phyloP scores from a whole-genome alignment of 2,113 vertebrate genomes.

The Tenebrosternarchus preto region DNA sequence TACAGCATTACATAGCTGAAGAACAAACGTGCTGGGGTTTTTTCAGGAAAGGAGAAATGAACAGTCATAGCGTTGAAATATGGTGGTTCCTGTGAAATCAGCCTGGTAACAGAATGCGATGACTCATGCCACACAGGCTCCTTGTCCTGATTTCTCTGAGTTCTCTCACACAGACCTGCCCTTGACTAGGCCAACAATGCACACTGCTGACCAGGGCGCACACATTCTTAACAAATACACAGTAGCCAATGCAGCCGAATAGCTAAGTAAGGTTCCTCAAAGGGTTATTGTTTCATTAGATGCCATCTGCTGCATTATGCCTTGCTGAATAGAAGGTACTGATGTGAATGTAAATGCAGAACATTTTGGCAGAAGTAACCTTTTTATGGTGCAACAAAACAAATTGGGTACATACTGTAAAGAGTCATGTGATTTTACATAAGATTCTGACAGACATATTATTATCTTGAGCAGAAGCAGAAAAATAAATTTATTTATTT shows the following conservation, averaged over 20 bases:
- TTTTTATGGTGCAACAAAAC: too few species aligned
- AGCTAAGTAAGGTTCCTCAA: neutral
- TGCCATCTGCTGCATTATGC: neutral
- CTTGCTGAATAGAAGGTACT: neutral
- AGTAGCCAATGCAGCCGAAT: neutral
- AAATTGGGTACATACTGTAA: too few species aligned
- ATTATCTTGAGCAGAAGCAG: too few species aligned
- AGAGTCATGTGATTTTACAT: too few species aligned
- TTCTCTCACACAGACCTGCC: neutral
- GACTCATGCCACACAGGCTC: slow-evolving; percentile 16
- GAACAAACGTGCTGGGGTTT: neutral
- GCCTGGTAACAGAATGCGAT: slow-evolving; percentile 29
- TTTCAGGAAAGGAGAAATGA: slow-evolving; percentile 57
- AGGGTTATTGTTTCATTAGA: slow-evolving; percentile 4
- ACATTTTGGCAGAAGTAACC: too few species aligned
- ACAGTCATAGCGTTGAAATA: slow-evolving; percentile 31
- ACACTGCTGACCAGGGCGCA: neutral
- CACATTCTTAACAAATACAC: neutral
- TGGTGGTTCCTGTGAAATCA: slow-evolving; percentile 34
- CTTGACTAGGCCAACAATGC: neutral
- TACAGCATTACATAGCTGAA: slow-evolving; percentile 12
- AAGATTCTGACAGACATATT: too few species aligned
- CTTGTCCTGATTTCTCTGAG: neutral
- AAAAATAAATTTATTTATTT: too few species aligned
- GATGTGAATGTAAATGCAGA: neutral